A percentile compares a stretch with the other conserved stretches of the same genome.
Evolutionary conservation across 2,113 vertebrate genomes (phyloP).

Genomic region (Esox niger): DNA sequence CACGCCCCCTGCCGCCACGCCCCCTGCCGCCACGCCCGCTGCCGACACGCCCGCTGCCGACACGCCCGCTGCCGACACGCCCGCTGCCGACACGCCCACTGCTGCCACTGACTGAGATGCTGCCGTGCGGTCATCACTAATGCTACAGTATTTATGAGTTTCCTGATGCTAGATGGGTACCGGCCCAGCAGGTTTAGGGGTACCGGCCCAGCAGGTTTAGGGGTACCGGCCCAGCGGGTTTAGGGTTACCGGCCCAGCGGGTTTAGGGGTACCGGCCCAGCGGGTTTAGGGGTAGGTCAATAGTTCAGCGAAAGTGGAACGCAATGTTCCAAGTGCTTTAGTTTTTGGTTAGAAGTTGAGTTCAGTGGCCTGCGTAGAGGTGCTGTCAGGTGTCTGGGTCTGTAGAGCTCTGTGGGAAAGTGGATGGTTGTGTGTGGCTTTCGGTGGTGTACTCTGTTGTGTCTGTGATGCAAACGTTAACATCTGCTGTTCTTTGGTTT

Average conservation of each 20-base stretch:
- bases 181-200: too few species aligned
- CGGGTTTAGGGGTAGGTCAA: too few species aligned
- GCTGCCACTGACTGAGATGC: background rate
- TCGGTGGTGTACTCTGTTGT: background rate
- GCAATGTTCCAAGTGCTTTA: background rate
- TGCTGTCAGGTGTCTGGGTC: background rate
- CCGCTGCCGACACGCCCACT: constrained; percentile 2
- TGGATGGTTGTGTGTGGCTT: background rate
- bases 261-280: too few species aligned
- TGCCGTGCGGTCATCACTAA: background rate
- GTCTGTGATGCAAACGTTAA: background rate
- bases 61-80: too few species aligned
- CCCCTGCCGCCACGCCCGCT: too few species aligned
- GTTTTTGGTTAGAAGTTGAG: background rate
- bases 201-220: too few species aligned
- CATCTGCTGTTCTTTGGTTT: background rate
- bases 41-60: too few species aligned
- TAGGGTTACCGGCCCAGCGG: too few species aligned
- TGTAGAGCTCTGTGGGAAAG: background rate
- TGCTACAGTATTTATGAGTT: too few species aligned
- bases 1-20: background rate
- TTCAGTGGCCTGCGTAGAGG: background rate
- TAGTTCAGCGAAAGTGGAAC: too few species aligned
- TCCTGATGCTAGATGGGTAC: too few species aligned
- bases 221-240: too few species aligned